Evolutionary conservation across 2,113 vertebrate genomes (phyloP), one percentile per base, ranked within the genome.

Genomic region (Aphelocoma coerulescens): DNA sequence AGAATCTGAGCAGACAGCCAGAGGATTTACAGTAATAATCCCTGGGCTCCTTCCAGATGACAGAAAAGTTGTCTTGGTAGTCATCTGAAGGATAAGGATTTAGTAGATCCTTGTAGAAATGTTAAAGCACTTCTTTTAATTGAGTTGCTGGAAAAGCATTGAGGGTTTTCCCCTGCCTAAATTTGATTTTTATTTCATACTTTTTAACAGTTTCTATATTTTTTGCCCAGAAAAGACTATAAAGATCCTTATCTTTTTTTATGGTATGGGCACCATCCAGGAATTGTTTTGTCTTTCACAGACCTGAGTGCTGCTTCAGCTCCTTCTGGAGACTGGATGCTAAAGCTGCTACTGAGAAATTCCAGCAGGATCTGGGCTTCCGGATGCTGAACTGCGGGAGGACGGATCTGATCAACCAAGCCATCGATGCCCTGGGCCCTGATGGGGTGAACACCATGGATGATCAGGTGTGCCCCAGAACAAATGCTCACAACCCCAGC

Each of bases 351-450:
- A 99, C 99, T 7, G 99, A 99, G 68, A 99, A 98, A 96, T 99
- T 99, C 98, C 99, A 98, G 94, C 98, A 99, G 72, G 99, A 99
- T 72, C 97, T 99, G 95, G 99, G 99, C 26, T 99, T 99, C 78
- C 98, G 99, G 66, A 99, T 99, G 99, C 98, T 99, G 33, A 99
- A 99, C 98, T 99, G 99, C 0, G 99, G 99, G 27, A 98, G 99
- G 95, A 99, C 99, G 0, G 99, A 99, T 91, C 98, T 99, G 85
- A 99, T 99, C 93, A 98, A 97, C 93, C 99, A 99, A 95, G 99
- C 99, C 19, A 99, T 99, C 0, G 98, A 98, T 39, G 98, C 99
- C 10, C 97, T 99, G 95, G 99, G 99, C 30, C 98, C 98, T 0
- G 99, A 99, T 0, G 99, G 99, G 23, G 99, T 99, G 23, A 99